phyloP scores from a whole-genome alignment of 1,140 invertebrate genomes.

The Halesus radiatus region DNA sequence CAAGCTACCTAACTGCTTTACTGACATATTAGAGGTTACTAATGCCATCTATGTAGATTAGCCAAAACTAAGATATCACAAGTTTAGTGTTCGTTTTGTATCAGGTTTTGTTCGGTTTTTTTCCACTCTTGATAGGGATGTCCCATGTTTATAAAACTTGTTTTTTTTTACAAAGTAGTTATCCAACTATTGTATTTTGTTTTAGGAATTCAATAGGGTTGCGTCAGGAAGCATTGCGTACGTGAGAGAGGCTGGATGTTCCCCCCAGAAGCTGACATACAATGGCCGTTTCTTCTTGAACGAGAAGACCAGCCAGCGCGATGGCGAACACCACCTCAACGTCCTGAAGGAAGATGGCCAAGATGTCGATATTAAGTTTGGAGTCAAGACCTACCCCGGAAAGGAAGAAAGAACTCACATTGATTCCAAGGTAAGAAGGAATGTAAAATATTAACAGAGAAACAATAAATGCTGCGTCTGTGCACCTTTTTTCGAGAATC shows the following conservation, averaged over 20 bases:
- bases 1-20: too few relatives aligned
- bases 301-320: conserved; percentile 12
- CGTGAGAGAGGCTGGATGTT: conserved; percentile 67
- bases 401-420: background rate
- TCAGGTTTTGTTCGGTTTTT: too few relatives aligned
- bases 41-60: too few relatives aligned
- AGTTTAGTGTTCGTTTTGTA: too few relatives aligned
- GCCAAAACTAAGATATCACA: too few relatives aligned
- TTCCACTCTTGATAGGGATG: too few relatives aligned
- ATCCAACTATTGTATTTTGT: background rate
- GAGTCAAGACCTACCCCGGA: conserved; percentile 3
- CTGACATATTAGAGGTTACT: too few relatives aligned
- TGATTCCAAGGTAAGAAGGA: conserved; percentile 11
- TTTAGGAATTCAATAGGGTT: conserved; percentile 14
- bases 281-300: conserved; percentile 62
- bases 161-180: too few relatives aligned
- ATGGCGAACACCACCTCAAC: conserved; percentile 9
- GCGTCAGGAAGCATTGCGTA: background rate
- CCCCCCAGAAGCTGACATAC: conserved; percentile 63
- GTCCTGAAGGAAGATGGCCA: background rate
- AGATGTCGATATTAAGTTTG: conserved; percentile 22
- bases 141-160: too few relatives aligned
- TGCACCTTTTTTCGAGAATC: too few relatives aligned
- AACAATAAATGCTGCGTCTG: too few relatives aligned
- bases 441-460: background rate